Conservation (phyloP, 2,113 vertebrate genomes). For the Nanorana parkeri region DNA sequence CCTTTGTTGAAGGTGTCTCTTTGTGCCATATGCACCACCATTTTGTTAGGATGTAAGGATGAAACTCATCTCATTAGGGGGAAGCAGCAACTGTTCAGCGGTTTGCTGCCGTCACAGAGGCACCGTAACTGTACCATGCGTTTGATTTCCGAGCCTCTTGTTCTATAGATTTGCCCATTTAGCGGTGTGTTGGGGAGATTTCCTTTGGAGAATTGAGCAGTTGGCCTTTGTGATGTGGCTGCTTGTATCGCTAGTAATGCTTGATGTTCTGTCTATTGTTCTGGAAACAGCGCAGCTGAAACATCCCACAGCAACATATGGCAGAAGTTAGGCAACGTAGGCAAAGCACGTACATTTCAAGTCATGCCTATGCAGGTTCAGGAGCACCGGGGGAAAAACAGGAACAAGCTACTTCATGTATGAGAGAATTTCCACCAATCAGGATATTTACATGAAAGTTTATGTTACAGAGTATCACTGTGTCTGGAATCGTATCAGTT, state of each 20-base stretch:
- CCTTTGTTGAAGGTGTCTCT: neutral
- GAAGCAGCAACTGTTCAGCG: neutral
- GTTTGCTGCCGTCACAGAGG: neutral
- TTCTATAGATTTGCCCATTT: neutral
- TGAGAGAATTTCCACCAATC: no score
- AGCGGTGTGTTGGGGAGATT: neutral
- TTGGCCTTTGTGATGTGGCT: slow-evolving; percentile 2
- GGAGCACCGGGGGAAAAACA: no score
- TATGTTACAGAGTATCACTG: no score
- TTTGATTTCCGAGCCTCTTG: neutral
- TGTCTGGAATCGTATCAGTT: no score
- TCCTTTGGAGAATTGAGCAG: neutral
- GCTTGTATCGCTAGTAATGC: neutral
- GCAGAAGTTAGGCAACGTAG: neutral
- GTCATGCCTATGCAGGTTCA: no score
- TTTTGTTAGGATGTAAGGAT: slow-evolving; percentile 3
- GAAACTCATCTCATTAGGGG: slow-evolving; percentile 5
- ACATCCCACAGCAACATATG: neutral
- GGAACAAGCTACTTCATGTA: no score
- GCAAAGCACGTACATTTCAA: no score
- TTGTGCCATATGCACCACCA: neutral
- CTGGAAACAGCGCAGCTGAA: neutral
- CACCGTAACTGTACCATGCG: neutral
- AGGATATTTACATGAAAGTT: no score
- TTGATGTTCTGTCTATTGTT: slow-evolving; percentile 6